Percentiles rank a stretch among this genome's conserved stretches.
Conservation (phyloP, 2,113 vertebrate genomes). For the Oxygymnocypris stewartii region DNA sequence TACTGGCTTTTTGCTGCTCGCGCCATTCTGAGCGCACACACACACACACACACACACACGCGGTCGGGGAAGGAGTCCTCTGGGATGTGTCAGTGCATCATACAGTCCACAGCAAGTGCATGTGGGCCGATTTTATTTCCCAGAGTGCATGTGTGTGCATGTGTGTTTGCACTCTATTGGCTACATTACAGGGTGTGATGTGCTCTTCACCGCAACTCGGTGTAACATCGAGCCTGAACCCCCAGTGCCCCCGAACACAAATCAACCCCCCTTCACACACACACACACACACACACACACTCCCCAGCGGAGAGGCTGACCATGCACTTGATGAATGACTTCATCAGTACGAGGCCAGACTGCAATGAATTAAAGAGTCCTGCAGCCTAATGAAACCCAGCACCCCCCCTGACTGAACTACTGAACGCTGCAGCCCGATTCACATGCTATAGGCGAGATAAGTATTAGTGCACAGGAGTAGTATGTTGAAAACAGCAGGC, state of each 20-base stretch:
- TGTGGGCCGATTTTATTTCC: conserved; percentile 49
- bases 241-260: conserved; percentile 51
- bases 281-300: conserved; percentile 46
- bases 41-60: background rate
- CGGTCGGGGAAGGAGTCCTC: conserved; percentile 42
- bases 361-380: conserved; percentile 77
- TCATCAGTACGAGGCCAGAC: conserved; percentile 74
- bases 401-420: conserved; percentile 65
- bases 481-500: background rate
- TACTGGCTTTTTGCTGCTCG: conserved; percentile 40
- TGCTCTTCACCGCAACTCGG: conserved; percentile 68
- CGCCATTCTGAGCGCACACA: background rate
- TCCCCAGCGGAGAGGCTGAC: conserved; percentile 60
- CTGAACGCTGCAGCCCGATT: background rate
- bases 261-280: conserved; percentile 12
- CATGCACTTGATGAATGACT: conserved; percentile 79
- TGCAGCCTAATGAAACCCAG: conserved; percentile 77
- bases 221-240: conserved; percentile 74
- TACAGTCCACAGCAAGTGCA: conserved; percentile 60
- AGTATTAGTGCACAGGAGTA: background rate
- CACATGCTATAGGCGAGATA: background rate
- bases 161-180: conserved; percentile 62
- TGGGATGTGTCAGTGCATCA: conserved; percentile 58
- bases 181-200: conserved; percentile 81
- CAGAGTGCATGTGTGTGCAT: conserved; percentile 58